Percentiles rank a stretch among this genome's conserved stretches.
These are phyloP conservation scores for Montipora capricornis DNA, from an alignment of 64 coral and sea anemone species.

Conservation along the genomic window DNA sequence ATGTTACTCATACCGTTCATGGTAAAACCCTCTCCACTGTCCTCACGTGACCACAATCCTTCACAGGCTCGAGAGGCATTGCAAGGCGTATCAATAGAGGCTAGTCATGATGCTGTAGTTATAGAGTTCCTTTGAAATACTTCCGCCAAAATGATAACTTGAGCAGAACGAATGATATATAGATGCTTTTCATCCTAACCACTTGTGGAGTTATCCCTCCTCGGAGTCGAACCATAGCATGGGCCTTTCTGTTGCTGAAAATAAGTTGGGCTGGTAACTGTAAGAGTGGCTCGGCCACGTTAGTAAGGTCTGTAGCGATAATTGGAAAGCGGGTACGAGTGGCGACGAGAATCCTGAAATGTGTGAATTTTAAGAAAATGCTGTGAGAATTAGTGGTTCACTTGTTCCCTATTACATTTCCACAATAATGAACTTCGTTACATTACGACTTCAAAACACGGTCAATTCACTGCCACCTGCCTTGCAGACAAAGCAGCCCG, in stretches of 20 bases:
- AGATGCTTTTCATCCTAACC: not conserved
- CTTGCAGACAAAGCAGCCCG: no score
- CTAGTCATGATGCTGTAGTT: not conserved
- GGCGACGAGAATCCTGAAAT: slow-evolving; percentile 65
- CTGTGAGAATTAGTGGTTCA: no score
- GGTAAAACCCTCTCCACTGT: no score
- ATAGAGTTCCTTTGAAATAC: not conserved
- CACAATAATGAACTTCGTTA: no score
- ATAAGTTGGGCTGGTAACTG: not conserved
- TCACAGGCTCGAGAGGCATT: no score
- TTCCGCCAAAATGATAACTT: not conserved
- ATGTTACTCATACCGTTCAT: no score
- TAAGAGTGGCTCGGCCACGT: not conserved
- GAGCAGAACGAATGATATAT: not conserved
- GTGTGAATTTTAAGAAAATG: not conserved
- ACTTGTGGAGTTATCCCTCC: not conserved
- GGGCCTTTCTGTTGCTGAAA: not conserved
- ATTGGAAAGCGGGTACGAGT: slow-evolving; percentile 65
- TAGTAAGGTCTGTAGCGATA: slow-evolving; percentile 90
- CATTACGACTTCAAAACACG: no score
- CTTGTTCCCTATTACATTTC: no score
- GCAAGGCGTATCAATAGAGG: not conserved
- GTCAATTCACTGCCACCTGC: no score
- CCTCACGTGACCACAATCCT: no score
- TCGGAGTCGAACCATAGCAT: not conserved